A percentile compares a stretch with the other conserved stretches of the same genome.
Evolutionary conservation across 2,797 vertebrate genomes (phyloP).

Genomic region (Zonotrichia albicollis): DNA sequence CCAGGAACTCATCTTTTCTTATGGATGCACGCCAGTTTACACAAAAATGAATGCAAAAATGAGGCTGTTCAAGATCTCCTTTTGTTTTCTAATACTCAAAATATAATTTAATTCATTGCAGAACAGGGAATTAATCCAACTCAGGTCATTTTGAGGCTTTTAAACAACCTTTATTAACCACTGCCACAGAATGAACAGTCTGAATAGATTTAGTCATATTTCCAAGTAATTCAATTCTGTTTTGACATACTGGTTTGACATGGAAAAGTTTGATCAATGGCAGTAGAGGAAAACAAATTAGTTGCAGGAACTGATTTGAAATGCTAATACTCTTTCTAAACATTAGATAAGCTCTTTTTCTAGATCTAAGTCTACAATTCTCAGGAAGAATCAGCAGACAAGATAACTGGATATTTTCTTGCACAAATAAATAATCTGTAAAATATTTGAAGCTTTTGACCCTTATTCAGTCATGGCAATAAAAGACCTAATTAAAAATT

Average conservation of each 20-base stretch:
- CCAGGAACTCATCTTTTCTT: background rate
- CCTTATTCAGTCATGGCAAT: background rate
- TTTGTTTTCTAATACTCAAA: background rate
- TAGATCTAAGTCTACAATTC: background rate
- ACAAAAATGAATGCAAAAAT: background rate
- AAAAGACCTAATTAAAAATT: background rate
- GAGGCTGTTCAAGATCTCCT: background rate
- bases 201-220: background rate
- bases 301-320: background rate
- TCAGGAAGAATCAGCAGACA: background rate
- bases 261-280: background rate
- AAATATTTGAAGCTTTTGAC: background rate
- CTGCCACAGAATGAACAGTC: background rate
- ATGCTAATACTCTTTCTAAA: background rate
- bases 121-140: background rate
- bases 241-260: background rate
- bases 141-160: background rate
- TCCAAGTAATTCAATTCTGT: background rate
- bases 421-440: background rate
- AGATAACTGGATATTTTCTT: background rate
- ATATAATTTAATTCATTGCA: background rate
- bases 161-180: background rate
- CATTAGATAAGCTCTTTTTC: background rate
- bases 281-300: background rate
- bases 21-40: accelerated